Evolutionary conservation across 2,797 vertebrate species (phyloP).

Genomic region (Alauda arvensis): DNA sequence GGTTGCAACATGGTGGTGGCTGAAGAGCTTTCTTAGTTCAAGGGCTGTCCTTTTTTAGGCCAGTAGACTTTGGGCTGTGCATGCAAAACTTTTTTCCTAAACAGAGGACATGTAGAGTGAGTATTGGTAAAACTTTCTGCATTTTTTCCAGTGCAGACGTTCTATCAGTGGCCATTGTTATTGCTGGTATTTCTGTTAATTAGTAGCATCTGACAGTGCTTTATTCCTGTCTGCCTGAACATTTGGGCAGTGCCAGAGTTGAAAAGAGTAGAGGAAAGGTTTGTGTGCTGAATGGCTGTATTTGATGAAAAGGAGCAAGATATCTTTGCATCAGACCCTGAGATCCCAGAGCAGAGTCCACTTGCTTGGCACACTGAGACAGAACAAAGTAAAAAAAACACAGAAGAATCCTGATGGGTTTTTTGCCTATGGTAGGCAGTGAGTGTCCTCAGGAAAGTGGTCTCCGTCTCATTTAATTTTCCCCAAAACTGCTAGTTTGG

Average conservation of each 20-base stretch:
- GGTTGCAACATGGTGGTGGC: not conserved
- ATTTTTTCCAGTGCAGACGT: not conserved
- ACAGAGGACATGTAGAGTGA: not conserved
- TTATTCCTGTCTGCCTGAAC: not conserved
- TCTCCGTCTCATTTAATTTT: not conserved
- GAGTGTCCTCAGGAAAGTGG: not conserved
- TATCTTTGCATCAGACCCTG: not conserved
- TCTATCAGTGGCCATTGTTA: rapidly evolving
- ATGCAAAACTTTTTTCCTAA: not conserved
- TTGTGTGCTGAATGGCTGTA: not conserved
- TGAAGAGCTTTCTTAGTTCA: not conserved
- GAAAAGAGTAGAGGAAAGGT: not conserved
- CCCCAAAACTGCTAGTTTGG: not conserved
- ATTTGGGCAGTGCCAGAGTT: not conserved
- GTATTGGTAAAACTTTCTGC: not conserved
- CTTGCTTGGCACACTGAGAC: not conserved
- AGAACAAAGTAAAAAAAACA: not conserved
- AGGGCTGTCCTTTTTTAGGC: not conserved
- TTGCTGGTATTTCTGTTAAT: not conserved
- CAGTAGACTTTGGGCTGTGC: not conserved
- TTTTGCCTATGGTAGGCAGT: not conserved
- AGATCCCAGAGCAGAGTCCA: not conserved
- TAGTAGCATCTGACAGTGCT: not conserved
- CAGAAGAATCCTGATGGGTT: rapidly evolving
- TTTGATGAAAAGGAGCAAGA: not conserved